Evolutionary conservation across 2,888 invertebrate species (phyloP).

Genomic region (Yponomeuta plumbellus): DNA sequence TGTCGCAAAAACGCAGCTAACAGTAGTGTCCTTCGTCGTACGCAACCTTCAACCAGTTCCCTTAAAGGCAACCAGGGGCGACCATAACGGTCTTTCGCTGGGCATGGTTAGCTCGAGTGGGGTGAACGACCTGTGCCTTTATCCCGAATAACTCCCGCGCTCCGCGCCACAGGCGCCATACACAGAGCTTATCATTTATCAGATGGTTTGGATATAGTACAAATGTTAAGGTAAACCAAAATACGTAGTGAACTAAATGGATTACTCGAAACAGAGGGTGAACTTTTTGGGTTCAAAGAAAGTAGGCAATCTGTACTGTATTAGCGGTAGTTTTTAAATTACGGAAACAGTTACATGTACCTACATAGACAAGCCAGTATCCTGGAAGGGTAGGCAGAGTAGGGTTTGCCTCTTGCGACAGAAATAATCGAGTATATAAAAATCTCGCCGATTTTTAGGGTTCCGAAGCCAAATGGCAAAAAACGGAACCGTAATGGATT

Average conservation of each 20-base stretch:
- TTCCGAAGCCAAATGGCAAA: no score
- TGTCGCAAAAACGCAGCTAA: conserved; percentile 7
- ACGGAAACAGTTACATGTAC: no score
- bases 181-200: conserved; percentile 22
- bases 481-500: no score
- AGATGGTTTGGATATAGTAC: not conserved
- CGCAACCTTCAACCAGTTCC: conserved; percentile 55
- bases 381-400: no score
- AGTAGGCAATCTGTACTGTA: not conserved
- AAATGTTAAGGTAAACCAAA: not conserved
- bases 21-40: conserved; percentile 16
- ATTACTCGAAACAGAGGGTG: not conserved
- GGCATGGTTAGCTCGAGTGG: conserved; percentile 32
- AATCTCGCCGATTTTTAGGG: no score
- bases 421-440: no score
- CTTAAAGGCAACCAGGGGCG: conserved; percentile 43
- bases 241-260: not conserved
- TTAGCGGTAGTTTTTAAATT: no score
- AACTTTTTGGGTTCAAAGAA: not conserved
- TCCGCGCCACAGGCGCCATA: conserved; percentile 36
- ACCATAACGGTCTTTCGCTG: conserved; percentile 60
- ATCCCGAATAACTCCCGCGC: conserved; percentile 38
- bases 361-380: no score
- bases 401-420: no score
- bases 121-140: conserved; percentile 43